These are phyloP conservation scores for Emesis russula DNA, from an alignment of 2,888 invertebrate species.

Conservation along the genomic window DNA sequence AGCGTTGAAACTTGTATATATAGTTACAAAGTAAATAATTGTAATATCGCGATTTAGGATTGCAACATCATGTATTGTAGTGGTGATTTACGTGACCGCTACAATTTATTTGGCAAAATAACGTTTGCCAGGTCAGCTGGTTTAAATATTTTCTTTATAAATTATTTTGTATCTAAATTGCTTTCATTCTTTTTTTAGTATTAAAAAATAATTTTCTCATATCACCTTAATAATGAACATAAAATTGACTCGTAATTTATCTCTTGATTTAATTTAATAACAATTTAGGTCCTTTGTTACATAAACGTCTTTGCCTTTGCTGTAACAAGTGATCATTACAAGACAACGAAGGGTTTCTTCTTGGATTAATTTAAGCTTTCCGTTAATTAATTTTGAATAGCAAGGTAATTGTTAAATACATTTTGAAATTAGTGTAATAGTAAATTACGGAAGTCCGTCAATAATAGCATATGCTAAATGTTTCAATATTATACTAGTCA, in stretches of 20 bases:
- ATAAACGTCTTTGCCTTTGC: constrained; percentile 6
- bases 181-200: no score
- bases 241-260: not conserved
- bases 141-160: no score
- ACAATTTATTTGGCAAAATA: no score
- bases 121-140: no score
- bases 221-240: not conserved
- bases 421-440: not conserved
- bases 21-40: no score
- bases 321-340: constrained; percentile 4
- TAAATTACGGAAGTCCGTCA: not conserved
- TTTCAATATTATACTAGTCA: no score
- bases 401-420: not conserved
- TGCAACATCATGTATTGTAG: no score
- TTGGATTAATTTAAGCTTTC: constrained; percentile 1
- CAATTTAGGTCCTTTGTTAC: not conserved
- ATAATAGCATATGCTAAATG: not conserved
- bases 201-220: not conserved
- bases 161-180: no score
- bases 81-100: no score
- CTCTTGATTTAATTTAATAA: constrained; percentile 6
- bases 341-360: constrained; percentile 14
- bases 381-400: constrained; percentile 6
- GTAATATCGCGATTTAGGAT: no score
- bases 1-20: no score